Evolutionary conservation across 2,888 invertebrate species (phyloP), one percentile per base, ranked within the genome.

Genomic region (Synergus japonicus): DNA sequence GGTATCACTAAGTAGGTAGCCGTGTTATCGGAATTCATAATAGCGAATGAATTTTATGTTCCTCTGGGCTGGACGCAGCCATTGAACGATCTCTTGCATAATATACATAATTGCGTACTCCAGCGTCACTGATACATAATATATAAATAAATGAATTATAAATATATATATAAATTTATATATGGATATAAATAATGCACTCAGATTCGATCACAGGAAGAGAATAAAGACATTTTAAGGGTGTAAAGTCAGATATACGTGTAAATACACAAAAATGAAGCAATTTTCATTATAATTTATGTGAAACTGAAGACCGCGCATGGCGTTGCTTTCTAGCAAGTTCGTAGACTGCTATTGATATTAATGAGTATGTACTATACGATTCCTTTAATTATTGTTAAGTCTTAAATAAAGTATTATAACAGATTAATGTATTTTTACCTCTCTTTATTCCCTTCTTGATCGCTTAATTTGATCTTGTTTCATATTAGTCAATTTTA

Each of bases 11-110:
- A 86, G 84, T 87, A 87, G 83, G 85, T 88, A 87, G 79, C 78
- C 58, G 66, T 69, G 82, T 85, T 84, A 77, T 84, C 78, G 66
- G 86, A 84, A 85, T 84, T 84, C 80, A 84, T 78, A 85, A 83
- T 87, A 81, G 83, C 81, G 81, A 87, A 88, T 86, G 86, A 88
- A 84, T 90, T 87, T 91, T 89, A 91, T 91, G 91, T 91, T 91
- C 91, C 91, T 91, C 89, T 88, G 86, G 88, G 89, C 89, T 89
- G 88, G 88, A 83, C 67, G 84, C 88, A 86, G 90, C 88, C 86
- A 88, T 83, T 83, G 85, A 89, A 87, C 89, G 90, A 91, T 90
- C 91, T 91, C 91, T 88, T 89, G 89, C 88, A 89, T 90, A 88
- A 88, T 86, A 86, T 64, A 80, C 79, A 69, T 65, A 58, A 65